Conservation (phyloP, 2,888 invertebrate genomes). For the Nephrocerus scutellatus region DNA sequence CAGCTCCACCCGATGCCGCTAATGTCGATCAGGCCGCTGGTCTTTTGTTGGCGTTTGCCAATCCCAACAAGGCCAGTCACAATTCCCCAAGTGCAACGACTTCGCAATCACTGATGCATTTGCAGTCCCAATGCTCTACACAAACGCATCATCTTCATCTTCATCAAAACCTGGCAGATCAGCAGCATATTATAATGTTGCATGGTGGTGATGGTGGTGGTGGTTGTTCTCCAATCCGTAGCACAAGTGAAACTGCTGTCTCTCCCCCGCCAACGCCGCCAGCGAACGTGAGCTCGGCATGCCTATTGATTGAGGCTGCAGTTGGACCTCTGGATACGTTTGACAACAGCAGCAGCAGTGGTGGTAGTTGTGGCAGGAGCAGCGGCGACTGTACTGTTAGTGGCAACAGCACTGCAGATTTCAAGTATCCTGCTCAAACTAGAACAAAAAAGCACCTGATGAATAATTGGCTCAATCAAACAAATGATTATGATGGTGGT, state of each 20-base stretch:
- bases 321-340: conserved; percentile 65
- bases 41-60: conserved; percentile 54
- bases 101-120: conserved; percentile 5
- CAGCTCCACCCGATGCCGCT: conserved; percentile 12
- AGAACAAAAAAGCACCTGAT: conserved; percentile 88
- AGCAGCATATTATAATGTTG: conserved; percentile 3
- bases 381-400: conserved; percentile 18
- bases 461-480: conserved; percentile 83
- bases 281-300: conserved; percentile 63
- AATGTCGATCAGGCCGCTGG: conserved; percentile 52
- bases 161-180: conserved; percentile 7
- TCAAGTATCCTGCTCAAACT: conserved; percentile 64
- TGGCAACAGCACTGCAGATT: too few species aligned
- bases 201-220: conserved; percentile 26
- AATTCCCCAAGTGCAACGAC: conserved; percentile 23
- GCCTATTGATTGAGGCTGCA: conserved; percentile 74
- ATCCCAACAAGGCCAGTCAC: conserved; percentile 32
- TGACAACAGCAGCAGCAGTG: conserved; percentile 16
- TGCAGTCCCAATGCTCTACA: neutral
- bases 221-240: conserved; percentile 31
- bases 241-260: conserved; percentile 16
- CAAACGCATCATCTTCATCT: neutral
- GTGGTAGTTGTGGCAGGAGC: conserved; percentile 5
- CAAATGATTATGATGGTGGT: conserved; percentile 36
- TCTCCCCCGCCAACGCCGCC: conserved; percentile 35